Evolutionary conservation across 2,797 vertebrate genomes (phyloP), one percentile per base, ranked within the genome.

Genomic region (Tachyglossus aculeatus): DNA sequence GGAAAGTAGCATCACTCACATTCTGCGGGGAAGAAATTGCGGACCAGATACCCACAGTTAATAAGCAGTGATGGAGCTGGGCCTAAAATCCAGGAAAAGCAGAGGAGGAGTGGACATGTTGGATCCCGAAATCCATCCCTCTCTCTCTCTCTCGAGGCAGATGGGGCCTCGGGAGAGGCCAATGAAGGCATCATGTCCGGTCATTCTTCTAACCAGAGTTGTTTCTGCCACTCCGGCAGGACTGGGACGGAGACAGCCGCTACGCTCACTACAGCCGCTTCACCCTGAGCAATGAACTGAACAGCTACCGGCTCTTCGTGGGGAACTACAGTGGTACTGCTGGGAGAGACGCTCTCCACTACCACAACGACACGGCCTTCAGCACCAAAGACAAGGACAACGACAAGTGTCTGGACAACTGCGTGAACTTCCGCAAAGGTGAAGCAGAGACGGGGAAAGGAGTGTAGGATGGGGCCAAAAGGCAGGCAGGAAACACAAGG

Each of bases 291-390:
- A 96, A 99, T 0, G 97, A 98, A 44, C 51, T 95, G 1, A 99
- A 98, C 82, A 99, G 97, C 93, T 99, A 97, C 73, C 94, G 95
- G 33, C 96, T 99, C n/a, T 93, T 96, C 36, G 74, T 99, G 55
- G 95, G 94, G 34, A 96, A 97, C 86, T 99, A 96, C 92, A 96
- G 86, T 0, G 98, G 98, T 14, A 94, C 94, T 1, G 95, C 92
- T 0, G 96, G 93, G 1, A 79, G 91, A 0, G 94, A 99, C 9
- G 99, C 98, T 2, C 86, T 99, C 50, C 82, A 93, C 59, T 99
- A 99, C 81, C 98, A 99, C 89, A 99, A 99, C 92, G 98, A 97
- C 92, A 99, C 98, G 1, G 96, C 96, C 93, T 99, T 99, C 94
- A 99, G 98, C 93, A 98, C 98, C 18, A 95, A 93, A 71, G 92